A percentile compares a stretch with the other conserved stretches of the same genome.
Conservation (phyloP, 2,113 vertebrate species). For the Hassar affinis region DNA sequence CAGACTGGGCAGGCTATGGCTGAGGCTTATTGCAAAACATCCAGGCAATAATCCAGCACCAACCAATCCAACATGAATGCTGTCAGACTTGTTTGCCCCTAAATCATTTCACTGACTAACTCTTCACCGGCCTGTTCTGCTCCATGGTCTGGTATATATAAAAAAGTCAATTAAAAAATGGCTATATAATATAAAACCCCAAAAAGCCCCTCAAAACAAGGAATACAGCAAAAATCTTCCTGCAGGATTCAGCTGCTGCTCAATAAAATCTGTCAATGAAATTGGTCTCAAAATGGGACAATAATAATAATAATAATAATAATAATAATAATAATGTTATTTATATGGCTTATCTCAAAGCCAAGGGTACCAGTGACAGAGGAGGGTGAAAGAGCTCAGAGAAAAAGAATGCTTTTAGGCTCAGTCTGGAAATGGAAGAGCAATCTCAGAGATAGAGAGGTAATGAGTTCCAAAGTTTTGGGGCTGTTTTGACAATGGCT, state of each 20-base stretch:
- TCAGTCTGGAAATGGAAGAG: neutral
- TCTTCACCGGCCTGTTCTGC: neutral
- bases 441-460: neutral
- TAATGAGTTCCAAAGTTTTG: conserved; percentile 12
- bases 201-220: neutral
- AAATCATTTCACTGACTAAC: conserved; percentile 32
- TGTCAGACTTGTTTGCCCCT: conserved; percentile 35
- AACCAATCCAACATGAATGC: conserved; percentile 22
- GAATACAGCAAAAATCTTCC: neutral
- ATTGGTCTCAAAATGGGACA: neutral
- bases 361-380: neutral
- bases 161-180: neutral
- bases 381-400: neutral
- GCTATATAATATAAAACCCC: neutral
- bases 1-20: conserved; percentile 24
- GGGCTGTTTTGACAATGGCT: neutral
- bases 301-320: neutral
- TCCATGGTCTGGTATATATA: neutral
- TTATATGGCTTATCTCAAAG: neutral
- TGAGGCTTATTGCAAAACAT: conserved; percentile 42
- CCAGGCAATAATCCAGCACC: conserved; percentile 41
- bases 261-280: neutral
- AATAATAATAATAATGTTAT: neutral
- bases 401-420: neutral
- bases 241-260: neutral